Evolutionary conservation across 1,140 invertebrate species (phyloP).

Genomic region (Aculops lycopersici): DNA sequence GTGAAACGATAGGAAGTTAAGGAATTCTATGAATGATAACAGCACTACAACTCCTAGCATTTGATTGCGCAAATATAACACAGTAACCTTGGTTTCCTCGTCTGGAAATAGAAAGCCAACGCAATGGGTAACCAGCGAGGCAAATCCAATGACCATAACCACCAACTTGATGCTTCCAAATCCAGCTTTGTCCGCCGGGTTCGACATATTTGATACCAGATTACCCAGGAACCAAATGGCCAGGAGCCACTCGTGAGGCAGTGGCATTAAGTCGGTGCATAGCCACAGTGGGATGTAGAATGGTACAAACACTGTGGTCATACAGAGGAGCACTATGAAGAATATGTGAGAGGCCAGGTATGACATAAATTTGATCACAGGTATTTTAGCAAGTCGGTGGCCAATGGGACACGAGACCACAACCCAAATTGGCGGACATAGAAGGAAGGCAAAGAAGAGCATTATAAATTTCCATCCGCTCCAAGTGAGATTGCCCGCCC

Average conservation of each 20-base stretch:
- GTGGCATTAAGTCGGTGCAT: constrained; percentile 19
- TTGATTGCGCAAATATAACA: constrained; percentile 61
- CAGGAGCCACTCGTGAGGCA: constrained; percentile 84
- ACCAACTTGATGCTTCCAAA: constrained; percentile 58
- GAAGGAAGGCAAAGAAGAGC: constrained; percentile 57
- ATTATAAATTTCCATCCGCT: constrained; percentile 69
- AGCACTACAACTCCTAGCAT: constrained; percentile 73
- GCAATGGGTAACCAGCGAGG: constrained; percentile 62
- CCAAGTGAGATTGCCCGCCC: constrained; percentile 82
- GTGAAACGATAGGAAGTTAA: constrained; percentile 89
- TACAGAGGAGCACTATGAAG: constrained; percentile 59
- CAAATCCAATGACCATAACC: constrained; percentile 60
- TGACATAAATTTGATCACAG: constrained; percentile 97
- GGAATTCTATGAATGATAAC: constrained; percentile 73
- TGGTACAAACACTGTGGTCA: constrained; percentile 45
- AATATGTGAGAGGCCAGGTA: constrained; percentile 93
- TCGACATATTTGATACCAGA: constrained; percentile 73
- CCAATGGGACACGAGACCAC: constrained; percentile 74
- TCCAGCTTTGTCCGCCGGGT: constrained; percentile 73
- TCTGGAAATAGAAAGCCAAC: constrained; percentile 20
- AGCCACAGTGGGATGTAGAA: constrained; percentile 26
- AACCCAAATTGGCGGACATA: constrained; percentile 81
- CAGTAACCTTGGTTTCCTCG: constrained; percentile 5
- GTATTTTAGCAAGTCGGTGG: constrained; percentile 54
- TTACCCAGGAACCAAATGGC: constrained; percentile 80